phyloP scores from a whole-genome alignment of 1,140 invertebrate species.

The Drosophila burlai region DNA sequence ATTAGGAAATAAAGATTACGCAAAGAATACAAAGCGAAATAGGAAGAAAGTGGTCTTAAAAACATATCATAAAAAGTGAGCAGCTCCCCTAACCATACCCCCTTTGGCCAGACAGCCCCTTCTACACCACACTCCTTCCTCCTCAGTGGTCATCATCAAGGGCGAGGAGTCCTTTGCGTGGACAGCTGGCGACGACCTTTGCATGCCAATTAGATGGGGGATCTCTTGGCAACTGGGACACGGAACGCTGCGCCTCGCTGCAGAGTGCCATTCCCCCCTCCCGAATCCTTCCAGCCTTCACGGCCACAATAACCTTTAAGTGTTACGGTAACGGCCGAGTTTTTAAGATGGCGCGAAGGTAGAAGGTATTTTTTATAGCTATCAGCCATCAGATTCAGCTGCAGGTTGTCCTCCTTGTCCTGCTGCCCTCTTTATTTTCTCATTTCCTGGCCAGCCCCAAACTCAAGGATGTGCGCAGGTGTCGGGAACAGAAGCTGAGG shows the following conservation, averaged over 20 bases:
- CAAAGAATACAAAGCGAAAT: background rate
- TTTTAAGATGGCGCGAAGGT: conserved; percentile 40
- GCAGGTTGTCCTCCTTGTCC: conserved; percentile 29
- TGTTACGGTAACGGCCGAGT: conserved; percentile 57
- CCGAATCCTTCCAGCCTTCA: background rate
- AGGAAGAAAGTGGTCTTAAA: conserved; percentile 3
- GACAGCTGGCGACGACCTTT: conserved; percentile 68
- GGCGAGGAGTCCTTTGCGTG: conserved; percentile 38
- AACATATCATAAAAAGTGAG: conserved; percentile 7
- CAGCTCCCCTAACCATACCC: background rate
- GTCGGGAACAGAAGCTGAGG: conserved; percentile 71
- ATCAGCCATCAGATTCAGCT: conserved; percentile 47
- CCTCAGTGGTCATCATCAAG: conserved; percentile 32
- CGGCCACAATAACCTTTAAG: conserved; percentile 46
- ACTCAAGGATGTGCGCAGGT: conserved; percentile 67
- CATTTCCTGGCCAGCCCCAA: conserved; percentile 63
- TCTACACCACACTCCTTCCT: background rate
- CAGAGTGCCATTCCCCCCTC: background rate
- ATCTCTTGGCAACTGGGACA: conserved; percentile 52
- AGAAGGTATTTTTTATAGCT: conserved; percentile 44
- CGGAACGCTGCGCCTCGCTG: conserved; percentile 41
- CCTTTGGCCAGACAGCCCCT: background rate
- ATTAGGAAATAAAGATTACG: conserved; percentile 18
- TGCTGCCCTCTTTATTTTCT: conserved; percentile 72
- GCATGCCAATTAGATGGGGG: conserved; percentile 76